Evolutionary conservation across 2,113 vertebrate genomes (phyloP).

Genomic region (Oenanthe melanoleuca): DNA sequence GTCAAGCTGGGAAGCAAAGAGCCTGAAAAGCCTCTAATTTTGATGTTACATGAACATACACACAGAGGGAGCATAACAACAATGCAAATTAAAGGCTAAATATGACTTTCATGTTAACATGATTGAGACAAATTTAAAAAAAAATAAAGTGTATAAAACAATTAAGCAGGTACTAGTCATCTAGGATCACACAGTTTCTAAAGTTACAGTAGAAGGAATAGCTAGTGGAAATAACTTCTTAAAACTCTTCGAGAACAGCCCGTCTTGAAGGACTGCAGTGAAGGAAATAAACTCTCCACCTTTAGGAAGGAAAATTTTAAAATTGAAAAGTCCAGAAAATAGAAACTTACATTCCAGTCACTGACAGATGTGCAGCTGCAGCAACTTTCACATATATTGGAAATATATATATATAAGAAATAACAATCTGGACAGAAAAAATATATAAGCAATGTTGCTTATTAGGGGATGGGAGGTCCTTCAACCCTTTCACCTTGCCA

Average conservation of each 20-base stretch:
- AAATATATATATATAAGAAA: too few species aligned
- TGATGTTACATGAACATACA: not conserved
- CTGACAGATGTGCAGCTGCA: not conserved
- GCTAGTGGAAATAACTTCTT: not conserved
- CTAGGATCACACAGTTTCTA: not conserved
- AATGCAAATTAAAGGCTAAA: not conserved
- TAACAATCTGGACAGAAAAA: not conserved
- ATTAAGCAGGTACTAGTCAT: not conserved
- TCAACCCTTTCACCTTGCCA: not conserved
- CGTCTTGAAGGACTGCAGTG: not conserved
- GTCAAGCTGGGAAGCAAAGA: not conserved
- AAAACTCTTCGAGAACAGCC: not conserved
- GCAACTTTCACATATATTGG: not conserved
- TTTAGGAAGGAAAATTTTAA: not conserved
- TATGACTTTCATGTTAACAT: not conserved
- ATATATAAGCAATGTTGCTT: not conserved
- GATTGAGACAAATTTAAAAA: not conserved
- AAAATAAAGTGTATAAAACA: not conserved
- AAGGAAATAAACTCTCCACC: constrained; percentile 29
- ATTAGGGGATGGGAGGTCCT: not conserved
- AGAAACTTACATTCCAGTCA: not conserved
- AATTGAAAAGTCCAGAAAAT: constrained; percentile 17
- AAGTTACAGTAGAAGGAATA: not conserved
- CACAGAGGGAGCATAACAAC: not conserved
- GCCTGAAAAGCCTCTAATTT: not conserved